Conservation (phyloP, 1,140 invertebrate genomes). For the Macrotrachela quadricornifera region DNA sequence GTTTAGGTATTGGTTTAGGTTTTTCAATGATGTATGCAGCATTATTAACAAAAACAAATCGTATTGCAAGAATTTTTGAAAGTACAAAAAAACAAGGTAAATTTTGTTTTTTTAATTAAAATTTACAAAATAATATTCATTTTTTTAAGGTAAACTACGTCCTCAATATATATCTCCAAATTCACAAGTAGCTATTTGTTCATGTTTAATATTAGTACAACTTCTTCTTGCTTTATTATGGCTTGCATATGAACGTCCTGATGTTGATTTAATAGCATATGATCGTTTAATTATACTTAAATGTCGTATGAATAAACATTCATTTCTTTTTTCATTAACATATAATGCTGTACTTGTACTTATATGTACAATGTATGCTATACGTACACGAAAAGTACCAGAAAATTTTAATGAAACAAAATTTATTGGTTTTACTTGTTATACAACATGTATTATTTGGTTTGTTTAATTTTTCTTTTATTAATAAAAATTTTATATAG, state of each 20-base stretch:
- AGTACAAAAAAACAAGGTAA: conserved; percentile 56
- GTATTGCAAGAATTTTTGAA: conserved; percentile 51
- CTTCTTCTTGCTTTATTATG: conserved; percentile 13
- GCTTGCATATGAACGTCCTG: background rate
- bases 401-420: conserved; percentile 55
- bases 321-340: conserved; percentile 49
- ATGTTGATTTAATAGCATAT: background rate
- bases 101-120: conserved; percentile 50
- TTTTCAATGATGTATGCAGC: conserved; percentile 50
- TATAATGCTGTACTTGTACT: conserved; percentile 55
- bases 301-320: conserved; percentile 15
- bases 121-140: too few species aligned
- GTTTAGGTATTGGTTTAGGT: conserved; percentile 46
- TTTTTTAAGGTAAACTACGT: too few species aligned
- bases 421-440: conserved; percentile 49
- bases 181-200: conserved; percentile 73
- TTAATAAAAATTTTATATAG: conserved; percentile 3
- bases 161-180: conserved; percentile 54
- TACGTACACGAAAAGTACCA: conserved; percentile 62
- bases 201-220: conserved; percentile 41
- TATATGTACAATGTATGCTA: conserved; percentile 57
- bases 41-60: conserved; percentile 52
- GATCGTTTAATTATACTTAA: conserved; percentile 27
- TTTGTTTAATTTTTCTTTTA: conserved; percentile 65
- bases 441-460: conserved; percentile 71